Conservation (phyloP, 2,113 vertebrate genomes). For the Ahaetulla prasina region DNA sequence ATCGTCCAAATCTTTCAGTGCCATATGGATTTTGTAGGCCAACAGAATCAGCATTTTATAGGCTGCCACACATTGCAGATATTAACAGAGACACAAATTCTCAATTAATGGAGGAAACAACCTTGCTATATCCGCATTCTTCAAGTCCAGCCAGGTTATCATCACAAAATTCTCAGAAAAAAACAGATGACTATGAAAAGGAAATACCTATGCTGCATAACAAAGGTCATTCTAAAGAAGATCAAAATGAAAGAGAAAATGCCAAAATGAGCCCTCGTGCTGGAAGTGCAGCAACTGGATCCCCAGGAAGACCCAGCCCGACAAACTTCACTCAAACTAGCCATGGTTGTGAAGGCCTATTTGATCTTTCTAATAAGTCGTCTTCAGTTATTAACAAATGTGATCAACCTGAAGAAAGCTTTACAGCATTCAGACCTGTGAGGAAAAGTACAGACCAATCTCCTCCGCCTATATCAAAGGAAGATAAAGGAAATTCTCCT, state of each 20-base stretch:
- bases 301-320: constrained; percentile 86
- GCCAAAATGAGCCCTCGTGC: constrained; percentile 86
- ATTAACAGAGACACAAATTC: constrained; percentile 69
- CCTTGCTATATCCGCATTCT: constrained; percentile 69
- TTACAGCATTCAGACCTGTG: constrained; percentile 62
- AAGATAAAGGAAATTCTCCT: constrained; percentile 56
- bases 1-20: constrained; percentile 71
- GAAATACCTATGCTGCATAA: constrained; percentile 52
- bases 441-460: constrained; percentile 51
- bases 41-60: constrained; percentile 70
- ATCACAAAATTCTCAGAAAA: constrained; percentile 62
- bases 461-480: constrained; percentile 14
- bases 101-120: constrained; percentile 68
- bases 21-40: constrained; percentile 81
- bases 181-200: constrained; percentile 62
- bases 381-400: constrained; percentile 40
- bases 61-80: constrained; percentile 68
- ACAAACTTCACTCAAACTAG: constrained; percentile 81
- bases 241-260: constrained; percentile 71
- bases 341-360: constrained; percentile 52
- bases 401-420: constrained; percentile 54
- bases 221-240: constrained; percentile 62
- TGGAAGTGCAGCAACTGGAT: constrained; percentile 86
- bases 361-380: constrained; percentile 59
- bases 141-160: constrained; percentile 63